Base-by-base conservation (phyloP, 2,797 vertebrate genomes). In the Ambastaia sidthimunki region DNA sequence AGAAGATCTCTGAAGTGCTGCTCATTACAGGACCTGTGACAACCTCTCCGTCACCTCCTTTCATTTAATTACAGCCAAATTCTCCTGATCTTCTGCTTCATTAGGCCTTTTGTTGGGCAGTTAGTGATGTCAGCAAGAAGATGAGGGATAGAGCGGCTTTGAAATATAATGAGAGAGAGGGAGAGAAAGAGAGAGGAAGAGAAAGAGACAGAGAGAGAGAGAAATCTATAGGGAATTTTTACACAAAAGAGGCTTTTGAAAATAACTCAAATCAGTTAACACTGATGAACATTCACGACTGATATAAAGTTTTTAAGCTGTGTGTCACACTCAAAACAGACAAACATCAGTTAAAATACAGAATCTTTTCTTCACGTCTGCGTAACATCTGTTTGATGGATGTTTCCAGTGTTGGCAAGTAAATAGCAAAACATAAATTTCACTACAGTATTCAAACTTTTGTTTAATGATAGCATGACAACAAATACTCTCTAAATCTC, bases 41-140 rank as follows among this genome's bases (percentile, higher is more conserved):
- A 90, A 89, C 86, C 90, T 91, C 90, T 86, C 88, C 89, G 87
- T 89, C 88, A 62, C 88, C 87, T 91, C 87, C 85, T 90, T 92
- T 92, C 90, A 93, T 94, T 93, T 94, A 93, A 93, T 94, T 93
- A 93, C 89, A 62, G 74, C 85, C 87, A 89, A 92, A 92, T 90
- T 91, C 90, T 91, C 89, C 86, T 82, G 83, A 81, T 88, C 88
- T 85, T 89, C 88, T 90, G 91, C 90, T 91, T 94, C 93, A 94
- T 94, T 94, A 94, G 87, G 82, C 89, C 89, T 87, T 94, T 91
- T 93, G 90, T 93, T 91, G 89, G 92, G 91, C 91, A 68, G 87
- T 91, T 90, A 93, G 89, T 87, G 89, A 89, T 91, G 93, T 91
- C 89, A 91, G 88, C 86, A 84, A 86, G 87, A 92, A 91, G 91